phyloP scores from a whole-genome alignment of 1,140 invertebrate genomes.

The Sinella curviseta region DNA sequence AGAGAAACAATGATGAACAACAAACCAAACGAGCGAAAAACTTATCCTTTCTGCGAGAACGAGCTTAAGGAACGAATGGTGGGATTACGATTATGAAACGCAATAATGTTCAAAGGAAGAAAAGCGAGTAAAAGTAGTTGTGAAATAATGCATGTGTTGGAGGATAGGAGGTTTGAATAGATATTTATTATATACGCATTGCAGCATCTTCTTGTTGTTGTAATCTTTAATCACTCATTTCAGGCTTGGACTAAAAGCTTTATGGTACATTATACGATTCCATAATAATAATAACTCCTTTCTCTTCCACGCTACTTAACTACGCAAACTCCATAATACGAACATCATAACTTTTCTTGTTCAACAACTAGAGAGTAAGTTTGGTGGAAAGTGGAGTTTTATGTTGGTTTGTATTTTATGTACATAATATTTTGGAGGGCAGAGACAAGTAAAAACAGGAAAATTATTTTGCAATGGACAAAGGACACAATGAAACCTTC shows the following conservation, averaged over 20 bases:
- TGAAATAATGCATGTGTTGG: background rate
- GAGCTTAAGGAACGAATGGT: too few relatives aligned
- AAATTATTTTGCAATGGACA: too few relatives aligned
- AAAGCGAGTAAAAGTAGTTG: background rate
- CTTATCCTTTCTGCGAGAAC: too few relatives aligned
- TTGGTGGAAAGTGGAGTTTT: background rate
- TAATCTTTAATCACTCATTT: conserved; percentile 9
- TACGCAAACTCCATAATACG: background rate
- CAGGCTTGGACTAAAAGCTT: background rate
- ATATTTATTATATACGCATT: conserved; percentile 7
- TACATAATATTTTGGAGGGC: too few relatives aligned
- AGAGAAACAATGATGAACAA: too few relatives aligned
- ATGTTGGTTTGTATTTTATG: background rate
- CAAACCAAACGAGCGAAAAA: too few relatives aligned
- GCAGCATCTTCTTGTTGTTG: background rate
- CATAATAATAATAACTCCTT: background rate
- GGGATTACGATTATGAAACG: background rate
- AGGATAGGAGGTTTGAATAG: background rate
- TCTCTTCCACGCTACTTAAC: background rate
- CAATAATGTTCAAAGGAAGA: background rate
- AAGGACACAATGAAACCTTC: too few relatives aligned
- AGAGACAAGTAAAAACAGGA: too few relatives aligned
- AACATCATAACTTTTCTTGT: background rate
- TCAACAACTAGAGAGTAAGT: background rate
- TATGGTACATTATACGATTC: background rate